Evolutionary conservation across 2,797 vertebrate species (phyloP), one percentile per base, ranked within the genome.

Genomic region (Danio tinwini): DNA sequence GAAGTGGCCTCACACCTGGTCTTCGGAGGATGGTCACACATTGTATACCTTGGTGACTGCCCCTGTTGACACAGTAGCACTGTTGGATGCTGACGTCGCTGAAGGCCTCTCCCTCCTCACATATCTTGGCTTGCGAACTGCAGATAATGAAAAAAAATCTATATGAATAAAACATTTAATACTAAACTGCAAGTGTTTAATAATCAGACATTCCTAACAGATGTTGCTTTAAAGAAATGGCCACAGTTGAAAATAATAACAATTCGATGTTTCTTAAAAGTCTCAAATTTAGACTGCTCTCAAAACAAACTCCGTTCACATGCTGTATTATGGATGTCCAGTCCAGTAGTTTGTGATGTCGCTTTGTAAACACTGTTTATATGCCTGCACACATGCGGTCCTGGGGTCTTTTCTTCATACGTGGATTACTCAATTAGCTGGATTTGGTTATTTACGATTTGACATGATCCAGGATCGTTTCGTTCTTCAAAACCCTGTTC

Each of bases 61-160:
- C 5, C 93, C 85, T 7, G 94, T 89, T 64, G 93, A 83, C 6
- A 91, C 88, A 14, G 91, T 82, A 76, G 91, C 88, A 67, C 92
- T 91, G 0, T 84, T 78, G 16, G 86, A 72, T 1, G 87, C 76
- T 45, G 90, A 88, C 2, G 89, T 83, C 47, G 91, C 88, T 6
- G 92, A 93, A 0, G 95, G 94, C 16, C 96, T 90, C 76, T 97
- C 97, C 56, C 95, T 93, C 74, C 97, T 85, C 68, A 98, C 95
- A 1, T 99, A 99, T 65, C 97, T 94, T 0, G 94, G 95, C 90
- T 98, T 98, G 84, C 96, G 92, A 86, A 93, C 97, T 98, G 89
- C 58, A 93, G 5, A 72, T 69, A 13, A 63, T 37, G 13, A 59
- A 84, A 45, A 7, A 76, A 21, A 56, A 56, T 52, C 29, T 21